Evolutionary conservation across 2,113 vertebrate species (phyloP).

Genomic region (Antennarius striatus): DNA sequence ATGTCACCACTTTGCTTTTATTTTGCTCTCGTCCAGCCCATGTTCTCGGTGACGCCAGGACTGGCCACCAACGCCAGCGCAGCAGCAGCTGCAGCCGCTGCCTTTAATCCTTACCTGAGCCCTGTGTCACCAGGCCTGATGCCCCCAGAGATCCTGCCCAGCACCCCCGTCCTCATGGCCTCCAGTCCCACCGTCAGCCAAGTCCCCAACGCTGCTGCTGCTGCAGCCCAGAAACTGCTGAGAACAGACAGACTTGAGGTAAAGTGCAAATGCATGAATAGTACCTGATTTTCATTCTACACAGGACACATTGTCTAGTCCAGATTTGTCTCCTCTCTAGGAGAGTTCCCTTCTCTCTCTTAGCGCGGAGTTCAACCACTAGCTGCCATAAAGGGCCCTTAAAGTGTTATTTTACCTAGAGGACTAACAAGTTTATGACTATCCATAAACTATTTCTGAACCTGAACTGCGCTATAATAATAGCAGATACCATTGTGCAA

Average conservation of each 20-base stretch:
- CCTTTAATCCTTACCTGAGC: slow-evolving; percentile 98
- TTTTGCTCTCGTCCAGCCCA: slow-evolving; percentile 80
- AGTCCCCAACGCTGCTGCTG: slow-evolving; percentile 86
- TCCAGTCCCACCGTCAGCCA: slow-evolving; percentile 86
- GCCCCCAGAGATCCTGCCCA: slow-evolving; percentile 90
- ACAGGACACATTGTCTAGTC: not conserved
- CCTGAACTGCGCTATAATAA: slow-evolving; percentile 5
- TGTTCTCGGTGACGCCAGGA: slow-evolving; percentile 94
- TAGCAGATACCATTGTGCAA: slow-evolving; percentile 10
- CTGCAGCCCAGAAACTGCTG: slow-evolving; percentile 94
- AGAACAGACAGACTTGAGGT: slow-evolving; percentile 98
- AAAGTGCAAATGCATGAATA: slow-evolving; percentile 34
- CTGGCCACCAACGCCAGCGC: slow-evolving; percentile 84
- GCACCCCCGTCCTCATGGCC: slow-evolving; percentile 89
- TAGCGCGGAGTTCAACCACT: not conserved
- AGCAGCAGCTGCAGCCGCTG: slow-evolving; percentile 85
- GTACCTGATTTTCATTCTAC: not conserved
- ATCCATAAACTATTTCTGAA: slow-evolving; percentile 11
- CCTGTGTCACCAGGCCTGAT: slow-evolving; percentile 95
- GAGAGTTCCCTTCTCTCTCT: slow-evolving; percentile 11
- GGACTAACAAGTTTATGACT: slow-evolving; percentile 26
- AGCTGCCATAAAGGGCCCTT: slow-evolving; percentile 29
- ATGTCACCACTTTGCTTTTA: slow-evolving; percentile 18
- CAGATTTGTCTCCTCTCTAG: not conserved
- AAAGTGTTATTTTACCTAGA: slow-evolving; percentile 34